Percentiles rank a stretch among this genome's conserved stretches.
Evolutionary conservation across 1,140 invertebrate species (phyloP).

Genomic region (Sitodiplosis mosellana): DNA sequence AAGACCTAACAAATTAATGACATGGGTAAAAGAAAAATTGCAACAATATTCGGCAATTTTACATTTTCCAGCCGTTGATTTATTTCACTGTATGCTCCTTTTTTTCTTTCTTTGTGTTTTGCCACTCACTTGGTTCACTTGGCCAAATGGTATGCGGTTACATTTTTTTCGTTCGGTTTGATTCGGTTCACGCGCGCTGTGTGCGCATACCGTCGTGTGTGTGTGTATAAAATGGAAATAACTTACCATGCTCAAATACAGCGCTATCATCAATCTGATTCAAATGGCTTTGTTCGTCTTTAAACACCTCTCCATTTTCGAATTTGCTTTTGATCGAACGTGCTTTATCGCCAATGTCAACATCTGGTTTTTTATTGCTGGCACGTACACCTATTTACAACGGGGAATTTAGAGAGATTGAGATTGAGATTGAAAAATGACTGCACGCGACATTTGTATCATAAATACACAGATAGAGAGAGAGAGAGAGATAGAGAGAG

Average conservation of each 20-base stretch:
- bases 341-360: slow-evolving; percentile 40
- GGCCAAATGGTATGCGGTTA: too few relatives aligned
- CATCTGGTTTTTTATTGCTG: slow-evolving; percentile 35
- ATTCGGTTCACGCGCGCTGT: too few relatives aligned
- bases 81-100: not conserved
- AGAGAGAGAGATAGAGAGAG: not conserved
- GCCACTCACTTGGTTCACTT: not conserved
- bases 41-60: too few relatives aligned
- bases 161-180: too few relatives aligned
- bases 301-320: slow-evolving; percentile 56
- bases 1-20: slow-evolving; percentile 37
- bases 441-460: too few relatives aligned
- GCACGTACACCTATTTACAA: slow-evolving; percentile 31
- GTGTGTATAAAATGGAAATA: not conserved
- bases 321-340: slow-evolving; percentile 62
- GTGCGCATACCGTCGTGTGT: not conserved
- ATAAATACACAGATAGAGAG: not conserved
- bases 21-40: not conserved
- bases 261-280: slow-evolving; percentile 51
- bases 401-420: not conserved
- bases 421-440: too few relatives aligned
- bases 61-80: not conserved
- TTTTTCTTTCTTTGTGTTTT: not conserved
- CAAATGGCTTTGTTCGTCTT: slow-evolving; percentile 33
- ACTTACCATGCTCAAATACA: slow-evolving; percentile 61